Conservation (phyloP, 2,888 invertebrate genomes). For the Diploptera punctata region DNA sequence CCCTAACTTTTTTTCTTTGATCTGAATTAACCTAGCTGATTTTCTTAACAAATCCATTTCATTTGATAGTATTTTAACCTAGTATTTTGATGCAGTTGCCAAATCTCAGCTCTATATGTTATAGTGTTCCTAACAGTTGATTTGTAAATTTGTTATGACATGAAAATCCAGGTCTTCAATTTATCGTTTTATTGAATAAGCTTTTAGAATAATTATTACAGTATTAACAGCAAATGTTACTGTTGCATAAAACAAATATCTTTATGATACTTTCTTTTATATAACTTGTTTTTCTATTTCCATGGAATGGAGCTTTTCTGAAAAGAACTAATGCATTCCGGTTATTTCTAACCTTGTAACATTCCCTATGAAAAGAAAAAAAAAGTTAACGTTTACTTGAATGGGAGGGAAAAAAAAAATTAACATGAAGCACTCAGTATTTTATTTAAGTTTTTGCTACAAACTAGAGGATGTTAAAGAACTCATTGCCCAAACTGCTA, state of each 20-base stretch:
- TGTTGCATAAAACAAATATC: not conserved
- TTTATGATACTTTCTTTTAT: not conserved
- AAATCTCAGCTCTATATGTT: no score
- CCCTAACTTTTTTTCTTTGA: no score
- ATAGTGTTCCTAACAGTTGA: no score
- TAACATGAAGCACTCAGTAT: no score
- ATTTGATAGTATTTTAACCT: no score
- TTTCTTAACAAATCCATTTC: no score
- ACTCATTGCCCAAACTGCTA: no score
- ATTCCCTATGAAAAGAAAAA: constrained; percentile 14
- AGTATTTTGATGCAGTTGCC: no score
- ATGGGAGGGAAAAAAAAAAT: not conserved
- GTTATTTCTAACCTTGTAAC: constrained; percentile 14
- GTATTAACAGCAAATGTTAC: not conserved
- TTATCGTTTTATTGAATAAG: constrained; percentile 4
- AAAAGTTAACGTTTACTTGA: not conserved
- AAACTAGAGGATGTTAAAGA: no score
- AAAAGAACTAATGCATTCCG: constrained; percentile 24
- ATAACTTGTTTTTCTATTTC: not conserved
- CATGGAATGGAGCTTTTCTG: constrained; percentile 4
- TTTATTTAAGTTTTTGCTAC: not conserved
- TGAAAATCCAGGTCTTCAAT: no score
- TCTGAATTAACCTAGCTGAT: no score
- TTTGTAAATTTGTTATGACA: no score
- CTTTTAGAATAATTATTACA: constrained; percentile 15